Percentiles rank a stretch among this genome's conserved stretches.
phyloP scores from a whole-genome alignment of 2,797 vertebrate species.

The Hippocampus kuda region DNA sequence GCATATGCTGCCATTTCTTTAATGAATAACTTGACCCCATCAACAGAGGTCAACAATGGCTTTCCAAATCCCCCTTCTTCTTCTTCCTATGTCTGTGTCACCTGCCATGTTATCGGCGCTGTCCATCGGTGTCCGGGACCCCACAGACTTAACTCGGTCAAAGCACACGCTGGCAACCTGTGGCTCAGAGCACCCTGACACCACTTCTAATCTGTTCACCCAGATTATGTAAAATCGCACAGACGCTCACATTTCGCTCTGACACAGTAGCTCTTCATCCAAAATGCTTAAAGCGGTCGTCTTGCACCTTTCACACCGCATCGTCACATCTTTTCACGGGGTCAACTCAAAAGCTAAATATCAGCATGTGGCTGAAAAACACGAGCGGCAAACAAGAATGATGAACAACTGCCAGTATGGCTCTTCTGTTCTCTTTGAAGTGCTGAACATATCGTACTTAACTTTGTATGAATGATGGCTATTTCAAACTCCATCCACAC shows the following conservation, averaged over 20 bases:
- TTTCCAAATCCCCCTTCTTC: slow-evolving; percentile 52
- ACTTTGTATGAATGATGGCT: background rate
- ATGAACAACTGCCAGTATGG: too few relatives aligned
- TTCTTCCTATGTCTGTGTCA: slow-evolving; percentile 35
- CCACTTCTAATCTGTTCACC: slow-evolving; percentile 59
- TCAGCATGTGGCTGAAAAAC: background rate
- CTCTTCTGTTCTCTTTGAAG: background rate
- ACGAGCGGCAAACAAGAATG: too few relatives aligned
- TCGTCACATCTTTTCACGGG: background rate
- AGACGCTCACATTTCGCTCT: slow-evolving; percentile 28
- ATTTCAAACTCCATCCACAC: background rate
- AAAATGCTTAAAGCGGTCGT: background rate
- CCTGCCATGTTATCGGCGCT: slow-evolving; percentile 46
- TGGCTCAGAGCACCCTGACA: slow-evolving; percentile 48
- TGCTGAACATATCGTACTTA: background rate
- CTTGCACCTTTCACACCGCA: background rate
- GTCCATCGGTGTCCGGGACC: slow-evolving; percentile 57
- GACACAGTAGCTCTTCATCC: background rate
- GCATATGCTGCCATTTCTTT: slow-evolving; percentile 56
- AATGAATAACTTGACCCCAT: slow-evolving; percentile 67
- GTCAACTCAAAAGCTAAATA: background rate
- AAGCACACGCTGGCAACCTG: slow-evolving; percentile 49
- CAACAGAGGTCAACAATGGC: slow-evolving; percentile 58
- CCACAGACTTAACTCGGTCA: slow-evolving; percentile 54
- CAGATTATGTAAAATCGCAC: slow-evolving; percentile 54